Evolutionary conservation across 2,888 invertebrate species (phyloP).

Genomic region (Fragum whitleyi): DNA sequence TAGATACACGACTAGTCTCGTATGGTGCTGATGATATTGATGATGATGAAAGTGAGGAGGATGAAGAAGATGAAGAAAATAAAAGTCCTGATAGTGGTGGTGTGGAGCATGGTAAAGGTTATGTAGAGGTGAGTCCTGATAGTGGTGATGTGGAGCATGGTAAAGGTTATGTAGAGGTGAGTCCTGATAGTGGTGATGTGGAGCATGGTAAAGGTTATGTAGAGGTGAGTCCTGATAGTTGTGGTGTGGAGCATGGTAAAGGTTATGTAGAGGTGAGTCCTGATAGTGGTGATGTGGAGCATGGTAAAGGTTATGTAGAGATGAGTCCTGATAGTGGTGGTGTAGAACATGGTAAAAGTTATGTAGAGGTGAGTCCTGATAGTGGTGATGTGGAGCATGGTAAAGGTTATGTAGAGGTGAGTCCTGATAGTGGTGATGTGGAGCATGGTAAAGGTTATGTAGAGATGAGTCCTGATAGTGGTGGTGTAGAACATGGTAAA

Average conservation of each 20-base stretch:
- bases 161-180: no score
- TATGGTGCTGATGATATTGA: constrained; percentile 79
- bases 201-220: no score
- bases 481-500: not conserved
- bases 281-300: constrained; percentile 23
- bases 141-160: not conserved
- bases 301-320: constrained; percentile 54
- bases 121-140: constrained; percentile 51
- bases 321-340: constrained; percentile 17
- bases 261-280: constrained; percentile 65
- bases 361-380: constrained; percentile 48
- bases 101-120: constrained; percentile 41
- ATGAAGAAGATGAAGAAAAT: constrained; percentile 65
- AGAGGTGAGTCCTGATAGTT: no score
- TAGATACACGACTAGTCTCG: constrained; percentile 78
- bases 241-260: constrained; percentile 39
- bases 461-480: constrained; percentile 35
- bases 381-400: not conserved
- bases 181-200: not conserved
- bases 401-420: constrained; percentile 51
- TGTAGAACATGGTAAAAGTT: not conserved
- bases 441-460: constrained; percentile 28
- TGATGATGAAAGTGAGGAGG: constrained; percentile 60
- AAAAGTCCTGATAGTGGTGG: constrained; percentile 35
- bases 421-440: not conserved